A percentile compares a stretch with the other conserved stretches of the same genome.
These are phyloP conservation scores for Hydrozoanthus gracilis DNA, from an alignment of 92 coral and sea anemone genomes.

Conservation along the genomic window DNA sequence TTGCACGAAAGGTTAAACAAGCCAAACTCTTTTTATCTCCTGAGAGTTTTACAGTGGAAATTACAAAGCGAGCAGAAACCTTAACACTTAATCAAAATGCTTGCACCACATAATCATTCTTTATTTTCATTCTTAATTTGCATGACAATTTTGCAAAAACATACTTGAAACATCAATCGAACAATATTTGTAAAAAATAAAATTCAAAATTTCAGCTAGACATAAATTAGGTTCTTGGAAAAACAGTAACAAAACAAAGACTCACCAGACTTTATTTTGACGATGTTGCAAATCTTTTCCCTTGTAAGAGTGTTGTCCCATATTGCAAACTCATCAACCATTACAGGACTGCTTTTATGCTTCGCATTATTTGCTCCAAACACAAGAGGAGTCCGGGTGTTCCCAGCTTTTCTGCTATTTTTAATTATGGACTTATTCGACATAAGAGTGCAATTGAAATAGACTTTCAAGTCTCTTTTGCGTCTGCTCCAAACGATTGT, in stretches of 20 bases:
- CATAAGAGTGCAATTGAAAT: slow-evolving; percentile 78
- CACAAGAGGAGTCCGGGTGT: slow-evolving; percentile 41
- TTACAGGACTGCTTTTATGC: slow-evolving; percentile 70
- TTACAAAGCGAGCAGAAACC: neutral
- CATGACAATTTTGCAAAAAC: neutral
- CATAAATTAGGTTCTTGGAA: neutral
- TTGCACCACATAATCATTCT: neutral
- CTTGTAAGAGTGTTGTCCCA: slow-evolving; percentile 74
- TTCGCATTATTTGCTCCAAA: slow-evolving; percentile 90
- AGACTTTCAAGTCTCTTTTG: slow-evolving; percentile 54
- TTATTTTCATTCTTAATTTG: neutral
- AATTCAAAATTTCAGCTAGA: neutral
- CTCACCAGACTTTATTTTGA: slow-evolving; percentile 77
- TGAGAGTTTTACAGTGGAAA: too few relatives aligned
- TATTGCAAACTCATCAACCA: slow-evolving; percentile 93
- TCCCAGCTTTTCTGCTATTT: neutral
- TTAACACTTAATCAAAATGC: neutral
- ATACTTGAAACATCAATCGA: neutral
- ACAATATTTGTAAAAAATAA: neutral
- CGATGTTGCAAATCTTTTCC: slow-evolving; percentile 69
- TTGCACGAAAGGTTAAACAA: neutral
- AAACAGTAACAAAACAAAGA: neutral
- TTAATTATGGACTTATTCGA: neutral
- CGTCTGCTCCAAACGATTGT: slow-evolving; percentile 72
- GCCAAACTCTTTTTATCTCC: neutral